Conservation (phyloP, 2,113 vertebrate genomes). For the Formicarius rufipectus region DNA sequence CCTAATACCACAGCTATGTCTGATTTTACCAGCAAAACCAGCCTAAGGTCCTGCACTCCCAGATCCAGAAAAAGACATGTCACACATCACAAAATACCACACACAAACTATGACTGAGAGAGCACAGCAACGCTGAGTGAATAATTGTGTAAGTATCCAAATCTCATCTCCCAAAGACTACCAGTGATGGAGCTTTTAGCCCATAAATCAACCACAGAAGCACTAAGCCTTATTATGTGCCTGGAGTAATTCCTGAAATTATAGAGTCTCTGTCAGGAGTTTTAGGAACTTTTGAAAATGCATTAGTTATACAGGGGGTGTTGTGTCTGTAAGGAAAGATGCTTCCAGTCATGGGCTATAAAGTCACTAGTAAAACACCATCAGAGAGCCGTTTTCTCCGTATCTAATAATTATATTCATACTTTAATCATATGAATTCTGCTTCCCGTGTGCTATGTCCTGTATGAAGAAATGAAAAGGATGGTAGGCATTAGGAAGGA, state of each 20-base stretch:
- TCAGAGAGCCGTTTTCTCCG: neutral
- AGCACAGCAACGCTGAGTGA: neutral
- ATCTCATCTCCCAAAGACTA: neutral
- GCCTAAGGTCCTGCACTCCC: neutral
- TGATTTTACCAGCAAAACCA: constrained; percentile 29
- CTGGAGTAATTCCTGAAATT: neutral
- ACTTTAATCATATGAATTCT: neutral
- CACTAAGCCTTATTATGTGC: neutral
- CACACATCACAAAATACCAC: neutral
- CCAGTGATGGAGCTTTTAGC: neutral
- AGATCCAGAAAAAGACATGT: neutral
- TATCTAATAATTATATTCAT: neutral
- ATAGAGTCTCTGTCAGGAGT: neutral
- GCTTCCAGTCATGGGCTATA: neutral
- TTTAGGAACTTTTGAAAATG: neutral
- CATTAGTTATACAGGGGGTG: neutral
- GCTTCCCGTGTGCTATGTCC: neutral
- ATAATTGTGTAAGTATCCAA: neutral
- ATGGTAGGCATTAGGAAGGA: neutral
- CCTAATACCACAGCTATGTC: constrained; percentile 50
- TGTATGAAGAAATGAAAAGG: neutral
- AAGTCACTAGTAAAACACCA: neutral
- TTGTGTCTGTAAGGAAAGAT: neutral
- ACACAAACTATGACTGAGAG: neutral
- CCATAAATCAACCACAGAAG: neutral